Evolutionary conservation across 2,888 invertebrate species (phyloP), one percentile per base, ranked within the genome.

Genomic region (Desoria tigrina): DNA sequence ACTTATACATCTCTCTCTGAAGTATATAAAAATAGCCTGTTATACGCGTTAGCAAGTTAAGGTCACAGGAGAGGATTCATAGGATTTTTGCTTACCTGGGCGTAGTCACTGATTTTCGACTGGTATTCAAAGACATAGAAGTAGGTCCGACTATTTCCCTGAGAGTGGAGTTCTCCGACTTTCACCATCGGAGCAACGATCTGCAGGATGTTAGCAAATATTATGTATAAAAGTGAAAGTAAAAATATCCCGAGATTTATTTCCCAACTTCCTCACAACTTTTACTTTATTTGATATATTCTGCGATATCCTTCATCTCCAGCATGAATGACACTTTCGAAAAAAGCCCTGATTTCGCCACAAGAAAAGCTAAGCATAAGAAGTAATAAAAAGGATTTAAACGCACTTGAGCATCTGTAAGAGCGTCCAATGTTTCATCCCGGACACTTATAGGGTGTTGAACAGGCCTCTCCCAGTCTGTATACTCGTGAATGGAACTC

Each of bases 51-150:
- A 7, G 32, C 32, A 7, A 32, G 6, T 32, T 7, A 32, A 32
- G 32, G 4, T 32, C 32, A 7, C 32, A 32, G n/a, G n/a, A n/a
- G n/a, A n/a, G n/a, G n/a, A n/a, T n/a, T n/a, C n/a, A n/a, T n/a
- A 39, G 39, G 39, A 39, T 9, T 39, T 9, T 9, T 18, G 58
- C 68, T 65, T 81, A 92, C 92, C 88, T 91, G 91, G n/a, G 90
- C 90, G 80, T 90, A 92, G 79, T 92, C 91, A 61, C 92, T 92
- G 76, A 88, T 89, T 80, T 91, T 90, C 2, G 92, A 92, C 81
- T 94, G 93, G 81, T 95, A 94, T 81, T 91, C 91, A 79, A 93
- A 93, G 55, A 93, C 92, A 80, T 93, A 93, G 66, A 93, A 84
- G 79, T 90, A 93, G 55, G 92, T 92, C 79, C 90, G 90, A 65